Evolutionary conservation across 1,140 invertebrate genomes (phyloP), one percentile per base, ranked within the genome.

Genomic region (Arion vulgaris): DNA sequence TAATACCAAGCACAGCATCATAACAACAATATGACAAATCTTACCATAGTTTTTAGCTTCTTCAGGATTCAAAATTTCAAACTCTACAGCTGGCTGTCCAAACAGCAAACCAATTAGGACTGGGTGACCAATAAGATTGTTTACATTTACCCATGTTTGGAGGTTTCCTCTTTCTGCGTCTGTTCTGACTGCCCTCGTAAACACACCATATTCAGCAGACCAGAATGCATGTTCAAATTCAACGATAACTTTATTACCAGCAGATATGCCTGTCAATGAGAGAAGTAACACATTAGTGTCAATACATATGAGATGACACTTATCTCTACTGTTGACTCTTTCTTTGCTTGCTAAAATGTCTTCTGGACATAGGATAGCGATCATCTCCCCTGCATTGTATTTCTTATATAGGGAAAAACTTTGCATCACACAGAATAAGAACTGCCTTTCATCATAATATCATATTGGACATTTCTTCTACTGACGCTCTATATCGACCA

Each of bases 191-290:
- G 84, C 84, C 73, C 82, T 81, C 23, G 84, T 49, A 82, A 88
- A 89, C 23, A 88, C 83, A 49, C 87, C 87, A 53, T 85, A 45
- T 53, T 89, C 87, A 26, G 71, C 51, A 0, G 89, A 85, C 89
- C 89, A 89, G 73, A 89, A 89, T 17, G 85, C 79, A 62, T 84
- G 57, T 51, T 86, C 83, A 83, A 89, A 89, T 28, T 87, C 83
- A 49, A 89, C 79, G 38, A 89, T 72, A 4, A 89, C 39, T 80
- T 86, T 88, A 74, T 88, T 85, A n/a, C 79, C 82, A 39, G 49
- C 62, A n/a, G 82, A 62, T 34, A 86, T 79, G 39, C 84, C 88
- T 89, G 66, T 15, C 49, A 53, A 75, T 23, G 34, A 0, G n/a
- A n/a, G n/a, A n/a, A n/a, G n/a, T n/a, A n/a, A n/a, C n/a, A 71